Base-by-base conservation (phyloP, 2,888 invertebrate species). In the Microplitis manilae region DNA sequence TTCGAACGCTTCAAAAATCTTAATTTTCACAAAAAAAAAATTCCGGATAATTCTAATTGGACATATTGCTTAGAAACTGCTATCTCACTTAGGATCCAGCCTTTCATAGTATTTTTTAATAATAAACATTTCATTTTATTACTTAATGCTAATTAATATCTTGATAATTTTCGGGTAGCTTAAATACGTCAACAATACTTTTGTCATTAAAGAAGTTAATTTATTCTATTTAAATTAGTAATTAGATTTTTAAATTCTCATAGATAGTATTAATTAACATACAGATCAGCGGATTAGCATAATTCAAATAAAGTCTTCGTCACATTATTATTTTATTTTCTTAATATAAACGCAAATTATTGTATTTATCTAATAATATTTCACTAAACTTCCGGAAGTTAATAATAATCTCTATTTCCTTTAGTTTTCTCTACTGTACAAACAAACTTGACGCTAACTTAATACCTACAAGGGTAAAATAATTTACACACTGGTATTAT, bases 401-500 rank as follows among this genome's bases (percentile, higher is more conserved):
- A 39, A 17, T 65, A 69, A 59, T 65, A 20, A 59, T 64, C 39
- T 50, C 30, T 40, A 9, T 67, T 9, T 70, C 17, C 39, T 59
- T 30, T 50, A 13, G 30, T 17, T 15, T 6, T 5, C 17, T 17
- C 67, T 5, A 1, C 61, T 38, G 20, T 30, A n/a, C 41, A 50
- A 40, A 61, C 38, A 13, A 9, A 70, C 6, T 50, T 13, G 50
- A 50, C 15, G 15, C 15, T 30, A 8, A 20, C 71, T 65, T 6
- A 59, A 20, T 9, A 41, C 50, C 6, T 0, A 5, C 13, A 62
- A 60, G 64, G 72, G 41, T 73, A 15, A 64, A 68, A 78, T 69
- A 76, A 79, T 79, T 78, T 74, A 78, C 73, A 72, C 60, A 20
- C 73, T 7, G 50, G 50, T 50, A 50, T 50, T 50, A 72, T 76